Percentiles rank a stretch among this genome's conserved stretches.
Evolutionary conservation across 2,113 vertebrate species (phyloP).

Genomic region (Pyrgilauda ruficollis): DNA sequence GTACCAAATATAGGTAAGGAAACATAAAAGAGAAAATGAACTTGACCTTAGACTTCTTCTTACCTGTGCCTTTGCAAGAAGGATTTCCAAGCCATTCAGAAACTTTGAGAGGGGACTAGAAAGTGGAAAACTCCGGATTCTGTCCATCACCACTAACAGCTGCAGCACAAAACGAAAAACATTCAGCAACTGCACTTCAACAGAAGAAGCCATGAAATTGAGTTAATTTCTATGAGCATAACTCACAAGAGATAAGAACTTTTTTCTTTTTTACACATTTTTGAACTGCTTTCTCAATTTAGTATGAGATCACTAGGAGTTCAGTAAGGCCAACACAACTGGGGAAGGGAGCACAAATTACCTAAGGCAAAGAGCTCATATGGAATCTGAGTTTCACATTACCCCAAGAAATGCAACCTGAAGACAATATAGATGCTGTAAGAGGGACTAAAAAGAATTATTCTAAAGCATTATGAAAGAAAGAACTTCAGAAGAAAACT

Average conservation of each 20-base stretch:
- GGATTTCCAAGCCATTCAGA: constrained; percentile 94
- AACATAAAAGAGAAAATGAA: background rate
- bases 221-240: background rate
- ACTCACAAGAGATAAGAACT: background rate
- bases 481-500: background rate
- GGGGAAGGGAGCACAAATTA: background rate
- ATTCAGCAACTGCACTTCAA: background rate
- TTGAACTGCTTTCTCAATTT: background rate
- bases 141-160: constrained; percentile 88
- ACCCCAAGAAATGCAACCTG: background rate
- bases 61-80: constrained; percentile 93
- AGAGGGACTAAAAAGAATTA: background rate
- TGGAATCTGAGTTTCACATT: background rate
- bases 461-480: background rate
- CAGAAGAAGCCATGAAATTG: background rate
- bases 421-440: background rate
- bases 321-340: background rate
- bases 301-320: background rate
- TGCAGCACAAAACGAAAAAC: constrained; percentile 44
- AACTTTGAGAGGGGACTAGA: constrained; percentile 93
- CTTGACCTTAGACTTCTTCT: background rate
- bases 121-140: constrained; percentile 87
- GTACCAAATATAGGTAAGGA: background rate
- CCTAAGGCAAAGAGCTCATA: background rate
- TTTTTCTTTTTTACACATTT: background rate